Evolutionary conservation across 2,113 vertebrate genomes (phyloP).

Genomic region (Pteropus alecto): DNA sequence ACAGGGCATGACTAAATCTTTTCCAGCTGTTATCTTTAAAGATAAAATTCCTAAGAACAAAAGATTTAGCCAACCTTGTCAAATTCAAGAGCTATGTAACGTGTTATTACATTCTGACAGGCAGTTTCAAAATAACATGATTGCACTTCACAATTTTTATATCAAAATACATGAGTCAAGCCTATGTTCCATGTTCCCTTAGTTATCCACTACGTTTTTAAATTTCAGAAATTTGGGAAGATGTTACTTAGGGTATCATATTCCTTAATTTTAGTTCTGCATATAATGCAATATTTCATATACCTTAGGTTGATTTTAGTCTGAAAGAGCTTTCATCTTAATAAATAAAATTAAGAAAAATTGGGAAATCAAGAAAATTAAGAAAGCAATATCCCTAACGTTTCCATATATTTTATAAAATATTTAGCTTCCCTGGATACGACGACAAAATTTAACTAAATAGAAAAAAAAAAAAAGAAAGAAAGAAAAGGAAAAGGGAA

Average conservation of each 20-base stretch:
- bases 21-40: constrained; percentile 2
- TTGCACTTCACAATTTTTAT: background rate
- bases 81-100: background rate
- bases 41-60: constrained; percentile 35
- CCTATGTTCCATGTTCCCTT: background rate
- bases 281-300: background rate
- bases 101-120: background rate
- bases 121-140: background rate
- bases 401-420: background rate
- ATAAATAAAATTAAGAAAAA: background rate
- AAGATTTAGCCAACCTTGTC: background rate
- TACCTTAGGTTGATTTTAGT: background rate
- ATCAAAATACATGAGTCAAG: background rate
- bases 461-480: background rate
- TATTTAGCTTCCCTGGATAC: background rate
- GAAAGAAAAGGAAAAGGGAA: too few species aligned
- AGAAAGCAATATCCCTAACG: background rate
- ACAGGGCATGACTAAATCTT: background rate
- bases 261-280: background rate
- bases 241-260: background rate
- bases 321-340: background rate
- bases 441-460: background rate
- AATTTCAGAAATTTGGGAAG: background rate
- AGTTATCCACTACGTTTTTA: background rate
- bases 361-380: background rate